Evolutionary conservation across 2,113 vertebrate species (phyloP).

Genomic region (Cyprinodon variegatus): DNA sequence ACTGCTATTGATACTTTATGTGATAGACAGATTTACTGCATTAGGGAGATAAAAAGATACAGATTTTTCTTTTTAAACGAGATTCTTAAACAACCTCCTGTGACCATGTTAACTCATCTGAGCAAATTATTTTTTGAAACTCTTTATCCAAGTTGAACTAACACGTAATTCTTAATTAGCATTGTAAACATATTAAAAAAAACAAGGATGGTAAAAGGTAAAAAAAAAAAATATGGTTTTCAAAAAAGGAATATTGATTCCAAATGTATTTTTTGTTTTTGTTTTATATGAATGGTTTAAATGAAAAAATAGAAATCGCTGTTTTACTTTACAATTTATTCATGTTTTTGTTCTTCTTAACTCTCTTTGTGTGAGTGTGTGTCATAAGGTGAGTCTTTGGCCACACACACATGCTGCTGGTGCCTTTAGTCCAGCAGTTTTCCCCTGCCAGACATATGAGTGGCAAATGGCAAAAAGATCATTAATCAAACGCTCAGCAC

Average conservation of each 20-base stretch:
- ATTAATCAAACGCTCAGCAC: slow-evolving; percentile 57
- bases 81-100: neutral
- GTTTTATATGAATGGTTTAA: neutral
- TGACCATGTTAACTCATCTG: neutral
- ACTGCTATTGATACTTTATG: no score
- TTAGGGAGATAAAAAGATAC: neutral
- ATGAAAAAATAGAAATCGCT: neutral
- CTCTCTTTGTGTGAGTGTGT: neutral
- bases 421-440: slow-evolving; percentile 9
- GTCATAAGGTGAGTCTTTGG: neutral
- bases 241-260: no score
- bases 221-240: neutral
- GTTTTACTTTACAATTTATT: neutral
- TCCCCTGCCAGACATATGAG: slow-evolving; percentile 34
- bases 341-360: neutral
- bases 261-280: no score
- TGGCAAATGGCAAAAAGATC: slow-evolving; percentile 37
- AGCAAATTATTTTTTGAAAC: neutral
- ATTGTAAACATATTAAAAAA: neutral
- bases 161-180: neutral
- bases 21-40: no score
- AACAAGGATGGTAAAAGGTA: neutral
- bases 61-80: neutral
- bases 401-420: neutral
- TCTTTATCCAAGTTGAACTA: neutral